Evolutionary conservation across 1,140 invertebrate species (phyloP).

Genomic region (Pseudachorutes palmiensis): DNA sequence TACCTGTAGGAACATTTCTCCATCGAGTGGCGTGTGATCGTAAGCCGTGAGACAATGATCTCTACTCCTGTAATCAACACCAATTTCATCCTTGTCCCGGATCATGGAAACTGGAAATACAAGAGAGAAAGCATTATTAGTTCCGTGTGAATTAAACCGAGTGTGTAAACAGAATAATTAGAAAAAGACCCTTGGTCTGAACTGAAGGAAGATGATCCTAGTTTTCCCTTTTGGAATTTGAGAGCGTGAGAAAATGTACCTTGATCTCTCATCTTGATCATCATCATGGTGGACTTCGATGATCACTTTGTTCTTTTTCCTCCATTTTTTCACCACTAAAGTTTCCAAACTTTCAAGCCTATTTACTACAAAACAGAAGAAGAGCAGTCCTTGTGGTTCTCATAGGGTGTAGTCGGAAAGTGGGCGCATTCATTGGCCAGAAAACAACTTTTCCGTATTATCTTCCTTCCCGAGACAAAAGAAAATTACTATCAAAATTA

Average conservation of each 20-base stretch:
- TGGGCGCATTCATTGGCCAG: not conserved
- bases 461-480: not conserved
- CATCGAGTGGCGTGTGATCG: conserved; percentile 80
- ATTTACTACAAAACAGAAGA: no score
- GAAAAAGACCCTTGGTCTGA: no score
- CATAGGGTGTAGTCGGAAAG: not conserved
- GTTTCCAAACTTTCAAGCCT: not conserved
- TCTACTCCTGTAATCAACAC: conserved; percentile 48
- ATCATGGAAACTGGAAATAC: conserved; percentile 80
- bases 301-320: not conserved
- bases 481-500: not conserved
- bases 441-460: not conserved
- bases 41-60: conserved; percentile 64
- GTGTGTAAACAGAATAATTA: not conserved
- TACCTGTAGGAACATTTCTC: conserved; percentile 92
- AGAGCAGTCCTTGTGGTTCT: no score
- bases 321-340: not conserved
- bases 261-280: not conserved
- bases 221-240: not conserved
- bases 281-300: not conserved
- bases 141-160: not conserved
- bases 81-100: conserved; percentile 73
- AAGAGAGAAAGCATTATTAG: conserved; percentile 34
- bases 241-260: not conserved
- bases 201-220: no score